Evolutionary conservation across 2,797 vertebrate species (phyloP).

Genomic region (Dendrocincla tyrannina): DNA sequence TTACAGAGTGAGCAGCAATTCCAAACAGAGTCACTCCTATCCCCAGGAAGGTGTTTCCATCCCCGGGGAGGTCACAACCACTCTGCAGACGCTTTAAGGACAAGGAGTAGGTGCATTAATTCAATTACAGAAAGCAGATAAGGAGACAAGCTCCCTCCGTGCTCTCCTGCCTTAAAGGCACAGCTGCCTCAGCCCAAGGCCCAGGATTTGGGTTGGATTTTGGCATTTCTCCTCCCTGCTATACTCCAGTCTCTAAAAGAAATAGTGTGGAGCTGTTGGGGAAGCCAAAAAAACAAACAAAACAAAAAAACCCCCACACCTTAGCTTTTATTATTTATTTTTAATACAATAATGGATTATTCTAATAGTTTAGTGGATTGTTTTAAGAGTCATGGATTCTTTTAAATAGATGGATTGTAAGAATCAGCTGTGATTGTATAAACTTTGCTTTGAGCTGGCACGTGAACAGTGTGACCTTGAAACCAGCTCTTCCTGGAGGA

Average conservation of each 20-base stretch:
- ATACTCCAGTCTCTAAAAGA: background rate
- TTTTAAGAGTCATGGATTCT: background rate
- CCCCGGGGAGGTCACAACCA: background rate
- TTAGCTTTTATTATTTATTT: background rate
- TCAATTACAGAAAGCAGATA: background rate
- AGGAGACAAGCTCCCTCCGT: background rate
- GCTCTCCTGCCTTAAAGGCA: background rate
- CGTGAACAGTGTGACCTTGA: rapidly evolving
- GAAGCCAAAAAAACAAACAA: background rate
- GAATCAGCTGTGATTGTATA: background rate
- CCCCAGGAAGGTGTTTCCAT: rapidly evolving
- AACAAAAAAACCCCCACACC: rapidly evolving
- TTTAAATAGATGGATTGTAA: background rate
- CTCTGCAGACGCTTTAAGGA: background rate
- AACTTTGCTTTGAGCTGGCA: background rate
- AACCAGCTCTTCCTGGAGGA: background rate
- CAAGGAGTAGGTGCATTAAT: background rate
- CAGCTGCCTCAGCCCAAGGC: background rate
- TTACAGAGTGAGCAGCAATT: rapidly evolving
- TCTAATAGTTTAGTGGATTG: background rate
- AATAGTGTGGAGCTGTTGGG: rapidly evolving
- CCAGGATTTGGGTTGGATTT: background rate
- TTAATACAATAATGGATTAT: background rate
- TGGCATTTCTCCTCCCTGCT: background rate
- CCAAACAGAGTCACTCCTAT: background rate